Evolutionary conservation across 2,797 vertebrate species (phyloP).

Genomic region (Lateolabrax maculatus): DNA sequence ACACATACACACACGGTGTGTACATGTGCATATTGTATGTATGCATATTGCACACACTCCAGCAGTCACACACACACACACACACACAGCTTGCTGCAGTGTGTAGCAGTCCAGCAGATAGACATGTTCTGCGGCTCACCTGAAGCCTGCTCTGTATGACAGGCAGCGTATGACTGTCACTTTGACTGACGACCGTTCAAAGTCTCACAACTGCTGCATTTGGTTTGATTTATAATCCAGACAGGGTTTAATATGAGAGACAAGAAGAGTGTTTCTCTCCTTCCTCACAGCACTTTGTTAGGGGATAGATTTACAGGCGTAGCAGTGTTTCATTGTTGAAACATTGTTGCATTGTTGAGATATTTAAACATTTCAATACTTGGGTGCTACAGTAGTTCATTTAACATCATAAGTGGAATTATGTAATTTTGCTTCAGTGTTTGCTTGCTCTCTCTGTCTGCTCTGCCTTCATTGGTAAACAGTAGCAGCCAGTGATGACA

Average conservation of each 20-base stretch:
- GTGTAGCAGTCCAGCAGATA: slow-evolving; percentile 23
- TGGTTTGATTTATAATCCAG: slow-evolving; percentile 60
- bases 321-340: too few relatives aligned
- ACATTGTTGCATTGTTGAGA: too few relatives aligned
- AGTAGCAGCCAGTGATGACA: slow-evolving; percentile 52
- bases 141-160: slow-evolving; percentile 55
- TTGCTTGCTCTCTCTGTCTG: background rate
- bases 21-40: background rate
- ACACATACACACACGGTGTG: background rate
- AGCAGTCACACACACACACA: too few relatives aligned
- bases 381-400: slow-evolving; percentile 14
- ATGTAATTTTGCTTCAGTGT: slow-evolving; percentile 23
- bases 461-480: slow-evolving; percentile 44
- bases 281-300: slow-evolving; percentile 30
- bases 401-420: slow-evolving; percentile 20
- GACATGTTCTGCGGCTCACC: slow-evolving; percentile 54
- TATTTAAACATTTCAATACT: background rate
- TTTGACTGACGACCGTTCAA: slow-evolving; percentile 59
- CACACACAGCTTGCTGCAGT: slow-evolving; percentile 17
- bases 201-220: slow-evolving; percentile 35
- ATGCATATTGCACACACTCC: background rate
- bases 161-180: slow-evolving; percentile 60
- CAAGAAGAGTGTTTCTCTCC: slow-evolving; percentile 27
- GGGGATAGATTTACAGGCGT: slow-evolving; percentile 43
- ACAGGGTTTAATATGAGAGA: slow-evolving; percentile 34